Evolutionary conservation across 2,888 invertebrate genomes (phyloP), one percentile per base, ranked within the genome.

Genomic region (Frankliniella fusca): DNA sequence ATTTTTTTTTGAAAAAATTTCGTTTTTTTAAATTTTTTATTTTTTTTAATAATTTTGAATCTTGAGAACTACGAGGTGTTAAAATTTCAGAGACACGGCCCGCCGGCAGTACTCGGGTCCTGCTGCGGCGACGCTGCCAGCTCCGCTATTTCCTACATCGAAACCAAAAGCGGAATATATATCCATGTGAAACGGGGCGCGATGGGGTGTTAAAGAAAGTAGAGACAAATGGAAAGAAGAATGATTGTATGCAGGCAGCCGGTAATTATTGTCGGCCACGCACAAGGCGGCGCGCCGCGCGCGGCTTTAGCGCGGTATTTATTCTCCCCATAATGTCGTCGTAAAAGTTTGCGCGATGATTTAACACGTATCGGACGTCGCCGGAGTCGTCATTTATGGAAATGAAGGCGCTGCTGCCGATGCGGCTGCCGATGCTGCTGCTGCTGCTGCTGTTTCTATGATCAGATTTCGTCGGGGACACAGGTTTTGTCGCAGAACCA

Each of bases 361-460:
- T 76, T 76, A 76, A 76, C 70, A 27, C 27, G 23, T 12, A 76
- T 76, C 70, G 70, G 27, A 76, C 70, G 27, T 27, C 70, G 70
- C 70, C 23, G 70, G 12, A 23, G 70, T 23, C 27, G 70, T 76
- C 70, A 76, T 27, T 76, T 76, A 76, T 76, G 70, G 23, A 76
- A 76, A 76, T 76, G 70, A 76, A 27, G 23, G 1, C 23, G 70
- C 9, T 76, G 23, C 61, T 20, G 18, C 61, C 61, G 54, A 15
- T 12, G 54, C 15, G 54, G 54, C 61, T n/a, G 20, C 61, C 61
- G 38, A 38, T 38, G 38, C 38, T 38, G 38, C 38, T 1, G 15
- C 61, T 10, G 15, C 54, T 20, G 15, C 54, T 1, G 15, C 61
- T n/a, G 15, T 18, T 18, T 15, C 61, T 61, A 61, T 61, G 61